Base-by-base conservation (phyloP, 2,888 invertebrate genomes). In the Ophion obscuratus region DNA sequence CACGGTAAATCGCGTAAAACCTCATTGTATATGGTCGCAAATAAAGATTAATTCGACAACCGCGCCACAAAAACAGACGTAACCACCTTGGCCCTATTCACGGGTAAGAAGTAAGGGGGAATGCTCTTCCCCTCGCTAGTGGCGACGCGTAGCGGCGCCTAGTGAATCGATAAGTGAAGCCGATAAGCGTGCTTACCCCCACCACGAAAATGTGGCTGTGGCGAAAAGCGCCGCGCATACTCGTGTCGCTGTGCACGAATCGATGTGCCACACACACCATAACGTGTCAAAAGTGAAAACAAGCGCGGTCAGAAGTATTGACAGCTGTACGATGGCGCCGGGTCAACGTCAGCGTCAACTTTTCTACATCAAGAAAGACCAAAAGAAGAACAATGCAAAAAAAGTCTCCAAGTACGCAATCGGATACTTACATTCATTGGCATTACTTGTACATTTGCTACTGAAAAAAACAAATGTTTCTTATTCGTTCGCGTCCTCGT, bases 321-420 rank as follows among this genome's bases (percentile, higher is more conserved):
- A 70, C 80, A 81, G 75, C 74, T 62, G 76, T 75, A 81, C 81
- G 85, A 94, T 94, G 94, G 93, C 93, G 88, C 93, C 93, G 87
- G 91, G 90, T 87, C 92, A 92, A 89, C 93, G 94, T 91, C 93
- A 93, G 88, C 93, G 93, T 84, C 93, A 92, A 87, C 74, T 90
- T 31, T 90, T 90, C 83, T 89, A 90, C 86, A 89, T 91, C n/a
- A 94, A 93, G 89, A 93, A 92, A 87, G 92, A 93, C 84, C 86
- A 90, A 36, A 94, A 92, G 88, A 92, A 92, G 77, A 89, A 91
- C 78, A 91, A 92, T 91, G 91, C 89, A 44, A 92, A 90, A 85
- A 91, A 92, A 89, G 85, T 89, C 36, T 87, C 89, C n/a, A 93
- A 92, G 94, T 93, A 90, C 79, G 89, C 87, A 81, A 7, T 36